Conservation (phyloP, 2,888 invertebrate genomes). For the Apodemia duryi region DNA sequence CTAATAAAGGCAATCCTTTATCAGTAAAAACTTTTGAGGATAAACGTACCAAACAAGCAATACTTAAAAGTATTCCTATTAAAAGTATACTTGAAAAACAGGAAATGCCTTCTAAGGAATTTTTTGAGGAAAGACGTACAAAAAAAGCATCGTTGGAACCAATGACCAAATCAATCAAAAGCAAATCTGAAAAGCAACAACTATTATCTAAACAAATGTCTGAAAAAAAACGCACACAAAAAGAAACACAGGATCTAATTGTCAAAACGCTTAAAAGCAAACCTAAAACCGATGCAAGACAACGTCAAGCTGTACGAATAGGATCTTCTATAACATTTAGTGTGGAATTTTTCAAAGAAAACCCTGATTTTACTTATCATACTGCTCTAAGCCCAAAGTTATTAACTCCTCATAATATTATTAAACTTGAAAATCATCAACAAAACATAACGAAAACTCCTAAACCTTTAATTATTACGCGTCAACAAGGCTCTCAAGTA, state of each 20-base stretch:
- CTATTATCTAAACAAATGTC: constrained; percentile 11
- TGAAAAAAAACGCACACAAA: constrained; percentile 6
- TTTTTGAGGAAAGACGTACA: neutral
- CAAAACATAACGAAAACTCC: neutral
- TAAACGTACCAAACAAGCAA: neutral
- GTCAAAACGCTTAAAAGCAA: neutral
- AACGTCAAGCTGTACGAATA: constrained; percentile 37
- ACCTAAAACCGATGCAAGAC: constrained; percentile 18
- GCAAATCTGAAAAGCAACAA: neutral
- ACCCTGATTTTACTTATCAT: constrained; percentile 6
- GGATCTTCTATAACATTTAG: constrained; percentile 42
- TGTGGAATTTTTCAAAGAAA: constrained; percentile 41
- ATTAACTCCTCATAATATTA: neutral
- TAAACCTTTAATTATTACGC: neutral
- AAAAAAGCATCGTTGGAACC: neutral
- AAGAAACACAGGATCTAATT: neutral
- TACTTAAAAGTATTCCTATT: neutral
- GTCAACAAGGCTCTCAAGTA: constrained; percentile 20
- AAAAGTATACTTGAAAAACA: neutral
- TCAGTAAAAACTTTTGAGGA: neutral
- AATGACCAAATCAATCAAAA: neutral
- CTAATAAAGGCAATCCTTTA: neutral
- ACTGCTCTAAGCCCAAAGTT: neutral
- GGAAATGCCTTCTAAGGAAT: neutral
- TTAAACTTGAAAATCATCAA: neutral